Conservation (phyloP, 2,888 invertebrate genomes). For the Thelaira solivaga region DNA sequence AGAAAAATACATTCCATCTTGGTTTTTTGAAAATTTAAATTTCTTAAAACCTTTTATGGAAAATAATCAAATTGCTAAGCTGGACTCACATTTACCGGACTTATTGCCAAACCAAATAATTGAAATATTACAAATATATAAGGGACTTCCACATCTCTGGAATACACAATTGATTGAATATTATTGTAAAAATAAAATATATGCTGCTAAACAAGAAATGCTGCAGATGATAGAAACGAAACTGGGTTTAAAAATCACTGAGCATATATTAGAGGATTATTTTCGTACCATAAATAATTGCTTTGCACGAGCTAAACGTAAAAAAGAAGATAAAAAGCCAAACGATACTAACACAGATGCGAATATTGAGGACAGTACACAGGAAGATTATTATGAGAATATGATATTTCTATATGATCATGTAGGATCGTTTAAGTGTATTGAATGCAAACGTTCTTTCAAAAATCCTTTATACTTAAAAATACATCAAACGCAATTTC, state of each 20-base stretch:
- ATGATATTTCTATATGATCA: conserved; percentile 47
- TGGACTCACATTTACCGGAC: conserved; percentile 45
- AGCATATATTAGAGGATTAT: conserved; percentile 36
- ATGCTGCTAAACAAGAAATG: conserved; percentile 50
- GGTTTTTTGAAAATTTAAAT: conserved; percentile 51
- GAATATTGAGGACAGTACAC: conserved; percentile 1
- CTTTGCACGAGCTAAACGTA: conserved; percentile 40
- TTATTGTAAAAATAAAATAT: conserved; percentile 42
- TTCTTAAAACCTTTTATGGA: conserved; percentile 52
- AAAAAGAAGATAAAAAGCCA: not conserved
- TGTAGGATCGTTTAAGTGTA: conserved; percentile 50
- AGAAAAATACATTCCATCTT: conserved; percentile 26
- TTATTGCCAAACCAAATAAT: conserved; percentile 44
- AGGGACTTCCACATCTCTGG: conserved; percentile 41
- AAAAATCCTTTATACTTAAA: conserved; percentile 44
- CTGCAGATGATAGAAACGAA: conserved; percentile 22
- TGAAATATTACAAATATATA: conserved; percentile 53
- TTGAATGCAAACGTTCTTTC: conserved; percentile 41
- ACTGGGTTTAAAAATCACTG: conserved; percentile 40
- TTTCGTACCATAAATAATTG: conserved; percentile 41
- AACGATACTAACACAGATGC: not conserved
- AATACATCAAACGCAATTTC: conserved; percentile 45
- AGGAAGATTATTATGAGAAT: conserved; percentile 36
- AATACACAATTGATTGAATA: conserved; percentile 52
- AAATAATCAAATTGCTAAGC: conserved; percentile 53